Base-by-base conservation (phyloP, 1,140 invertebrate species). In the Heliconius hermathena region DNA sequence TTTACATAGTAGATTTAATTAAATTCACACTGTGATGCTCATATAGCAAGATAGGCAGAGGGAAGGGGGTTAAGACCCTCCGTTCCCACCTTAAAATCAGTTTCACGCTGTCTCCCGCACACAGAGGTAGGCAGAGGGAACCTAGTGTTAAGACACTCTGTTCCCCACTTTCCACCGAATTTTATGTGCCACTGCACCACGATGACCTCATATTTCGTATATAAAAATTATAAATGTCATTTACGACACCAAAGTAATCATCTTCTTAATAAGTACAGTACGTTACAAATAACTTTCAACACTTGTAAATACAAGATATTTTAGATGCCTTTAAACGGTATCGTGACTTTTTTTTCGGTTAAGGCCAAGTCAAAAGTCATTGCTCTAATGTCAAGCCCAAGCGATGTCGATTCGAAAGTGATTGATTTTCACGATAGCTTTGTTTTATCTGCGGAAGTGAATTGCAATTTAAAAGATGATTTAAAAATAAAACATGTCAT, bases 331-430 rank as follows among this genome's bases (percentile, higher is more conserved):
- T 29, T 66, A 66, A 66, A 66, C 60, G 60, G 60, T 29, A 66
- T 66, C 60, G 26, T 66, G 60, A 38, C 16, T 77, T 71, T 77
- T 41, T 22, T 77, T 46, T 54, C n/a, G 38, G 36, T 72, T 77
- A 52, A 54, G 71, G 54, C 26, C 36, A 76, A 75, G 41, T 82
- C 46, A 74, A 73, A 77, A 81, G 72, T 87, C 74, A 85, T 81
- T 83, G 73, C 76, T 84, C 82, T 77, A 78, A 84, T 83, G 81
- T 83, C 73, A 79, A 85, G 81, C 85, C 78, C 81, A 74, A 82
- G 60, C 72, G 76, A 81, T 77, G 73, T 82, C 80, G 79, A 88
- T 90, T 90, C 76, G 88, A 89, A 88, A 88, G 88, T 84, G 84
- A 89, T 89, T 86, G 82, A 84, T 88, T 85, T 57, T 84, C 78